Percentiles rank a stretch among this genome's conserved stretches.
Evolutionary conservation across 92 coral and sea anemone species (phyloP).

Genomic region (Phenganax marumi): DNA sequence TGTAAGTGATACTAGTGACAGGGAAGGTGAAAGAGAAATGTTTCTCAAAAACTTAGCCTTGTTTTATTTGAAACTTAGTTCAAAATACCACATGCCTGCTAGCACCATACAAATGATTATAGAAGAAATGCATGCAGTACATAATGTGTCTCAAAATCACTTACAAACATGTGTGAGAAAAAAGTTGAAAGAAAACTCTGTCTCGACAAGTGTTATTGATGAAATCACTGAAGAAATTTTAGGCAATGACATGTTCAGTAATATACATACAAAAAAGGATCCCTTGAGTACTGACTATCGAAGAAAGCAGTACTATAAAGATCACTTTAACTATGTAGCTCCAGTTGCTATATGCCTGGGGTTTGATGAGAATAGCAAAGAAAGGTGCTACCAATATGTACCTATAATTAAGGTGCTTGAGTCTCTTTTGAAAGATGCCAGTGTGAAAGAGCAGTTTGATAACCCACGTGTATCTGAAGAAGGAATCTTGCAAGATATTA

Average conservation of each 20-base stretch:
- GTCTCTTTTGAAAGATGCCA: not conserved
- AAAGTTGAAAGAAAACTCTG: not conserved
- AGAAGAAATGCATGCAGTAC: conserved; percentile 2
- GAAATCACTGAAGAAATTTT: not conserved
- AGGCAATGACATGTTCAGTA: not conserved
- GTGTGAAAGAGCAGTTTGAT: conserved; percentile 4
- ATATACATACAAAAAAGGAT: not conserved
- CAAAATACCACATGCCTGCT: not conserved
- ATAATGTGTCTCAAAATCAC: not conserved
- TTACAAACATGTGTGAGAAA: not conserved
- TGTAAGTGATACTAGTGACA: not conserved
- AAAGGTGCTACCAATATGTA: not conserved
- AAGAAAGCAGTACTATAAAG: not conserved
- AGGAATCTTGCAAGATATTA: not conserved
- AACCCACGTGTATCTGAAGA: not conserved
- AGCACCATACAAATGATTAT: not conserved
- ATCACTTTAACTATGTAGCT: not conserved
- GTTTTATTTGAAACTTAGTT: not conserved
- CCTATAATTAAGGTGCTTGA: not conserved
- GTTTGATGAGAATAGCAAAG: not conserved
- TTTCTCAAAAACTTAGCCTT: conserved; percentile 2
- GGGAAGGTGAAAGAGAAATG: not conserved
- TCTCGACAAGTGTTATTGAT: not conserved
- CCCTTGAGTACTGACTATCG: not conserved
- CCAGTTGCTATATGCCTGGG: not conserved